Conservation (phyloP, 2,113 vertebrate species). For the Larimichthys polyactis region DNA sequence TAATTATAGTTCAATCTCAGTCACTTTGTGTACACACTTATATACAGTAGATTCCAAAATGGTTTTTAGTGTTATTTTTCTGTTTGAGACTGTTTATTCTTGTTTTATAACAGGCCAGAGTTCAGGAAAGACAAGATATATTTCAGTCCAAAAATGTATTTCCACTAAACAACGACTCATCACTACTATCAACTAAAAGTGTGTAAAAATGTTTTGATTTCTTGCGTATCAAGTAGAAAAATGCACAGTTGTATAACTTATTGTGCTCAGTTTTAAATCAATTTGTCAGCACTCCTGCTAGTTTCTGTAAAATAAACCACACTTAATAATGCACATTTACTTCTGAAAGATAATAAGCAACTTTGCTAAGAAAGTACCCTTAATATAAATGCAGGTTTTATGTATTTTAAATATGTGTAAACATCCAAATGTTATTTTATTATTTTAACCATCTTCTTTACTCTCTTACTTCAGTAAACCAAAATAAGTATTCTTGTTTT, state of each 20-base stretch:
- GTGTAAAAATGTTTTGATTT: neutral
- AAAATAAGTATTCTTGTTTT: conserved; percentile 2
- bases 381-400: neutral
- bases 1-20: conserved; percentile 38
- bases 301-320: neutral
- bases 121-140: conserved; percentile 1
- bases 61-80: conserved; percentile 19
- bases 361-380: neutral
- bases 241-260: neutral
- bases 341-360: neutral
- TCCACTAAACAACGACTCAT: neutral
- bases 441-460: neutral
- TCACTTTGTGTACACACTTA: conserved; percentile 28
- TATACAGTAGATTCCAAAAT: conserved; percentile 27
- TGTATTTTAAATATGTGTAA: neutral
- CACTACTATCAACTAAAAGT: neutral
- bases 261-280: neutral
- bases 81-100: conserved; percentile 16
- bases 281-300: neutral
- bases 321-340: neutral
- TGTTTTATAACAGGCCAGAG: neutral
- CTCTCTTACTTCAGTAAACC: neutral
- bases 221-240: neutral
- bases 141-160: conserved; percentile 4
- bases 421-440: neutral